A percentile compares a stretch with the other conserved stretches of the same genome.
These are phyloP conservation scores for Pholis gunnellus DNA, from an alignment of 2,113 vertebrate species.

Conservation along the genomic window DNA sequence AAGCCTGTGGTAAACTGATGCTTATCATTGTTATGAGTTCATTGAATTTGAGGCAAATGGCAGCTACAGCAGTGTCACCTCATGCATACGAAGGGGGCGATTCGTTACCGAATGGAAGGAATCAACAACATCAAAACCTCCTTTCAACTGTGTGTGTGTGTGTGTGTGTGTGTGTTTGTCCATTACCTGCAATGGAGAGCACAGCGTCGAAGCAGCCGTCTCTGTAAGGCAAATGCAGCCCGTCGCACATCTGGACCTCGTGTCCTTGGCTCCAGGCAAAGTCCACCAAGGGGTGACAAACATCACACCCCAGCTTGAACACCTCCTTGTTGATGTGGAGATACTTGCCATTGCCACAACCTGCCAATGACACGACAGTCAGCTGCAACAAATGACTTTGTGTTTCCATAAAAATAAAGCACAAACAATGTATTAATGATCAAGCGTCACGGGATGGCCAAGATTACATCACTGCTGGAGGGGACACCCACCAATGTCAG, in stretches of 20 bases:
- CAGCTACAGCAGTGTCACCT: slow-evolving; percentile 4
- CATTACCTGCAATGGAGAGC: slow-evolving; percentile 79
- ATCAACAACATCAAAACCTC: neutral
- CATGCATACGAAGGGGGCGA: neutral
- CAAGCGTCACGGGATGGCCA: neutral
- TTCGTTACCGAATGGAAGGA: neutral
- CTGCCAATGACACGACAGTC: slow-evolving; percentile 63
- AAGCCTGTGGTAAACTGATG: slow-evolving; percentile 39
- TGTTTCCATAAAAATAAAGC: neutral
- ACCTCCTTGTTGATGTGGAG: slow-evolving; percentile 84
- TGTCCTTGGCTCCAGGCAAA: slow-evolving; percentile 79
- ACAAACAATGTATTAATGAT: neutral
- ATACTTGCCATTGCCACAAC: slow-evolving; percentile 87
- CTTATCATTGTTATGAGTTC: slow-evolving; percentile 40
- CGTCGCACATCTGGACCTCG: slow-evolving; percentile 82
- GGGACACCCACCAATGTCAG: slow-evolving; percentile 81
- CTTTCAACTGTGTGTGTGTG: neutral
- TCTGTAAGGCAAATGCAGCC: slow-evolving; percentile 79
- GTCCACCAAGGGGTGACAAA: slow-evolving; percentile 84
- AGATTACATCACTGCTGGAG: neutral
- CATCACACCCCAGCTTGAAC: slow-evolving; percentile 84
- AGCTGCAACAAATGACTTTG: neutral
- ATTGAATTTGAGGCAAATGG: slow-evolving; percentile 29
- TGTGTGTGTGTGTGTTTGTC: neutral
- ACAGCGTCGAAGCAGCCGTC: slow-evolving; percentile 81